Conservation (phyloP, 2,888 invertebrate species). For the Aromia moschata region DNA sequence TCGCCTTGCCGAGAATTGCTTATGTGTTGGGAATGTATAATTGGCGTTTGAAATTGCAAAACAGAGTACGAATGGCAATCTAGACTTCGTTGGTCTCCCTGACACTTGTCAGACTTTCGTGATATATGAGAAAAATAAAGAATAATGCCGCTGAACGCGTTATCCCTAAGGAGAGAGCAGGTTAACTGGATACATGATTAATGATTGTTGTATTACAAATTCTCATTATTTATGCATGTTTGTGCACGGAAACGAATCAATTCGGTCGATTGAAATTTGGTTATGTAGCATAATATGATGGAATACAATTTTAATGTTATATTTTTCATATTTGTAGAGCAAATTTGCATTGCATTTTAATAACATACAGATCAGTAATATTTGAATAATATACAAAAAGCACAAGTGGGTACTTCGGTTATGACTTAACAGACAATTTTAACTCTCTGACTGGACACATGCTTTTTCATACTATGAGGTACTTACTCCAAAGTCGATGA, state of each 20-base stretch:
- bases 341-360: too few relatives aligned
- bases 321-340: too few relatives aligned
- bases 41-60: slow-evolving; percentile 60
- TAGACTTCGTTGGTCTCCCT: slow-evolving; percentile 50
- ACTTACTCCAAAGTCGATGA: too few relatives aligned
- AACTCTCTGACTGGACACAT: too few relatives aligned
- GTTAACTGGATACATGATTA: slow-evolving; percentile 59
- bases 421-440: too few relatives aligned
- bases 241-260: slow-evolving; percentile 39
- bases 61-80: slow-evolving; percentile 44
- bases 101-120: slow-evolving; percentile 58
- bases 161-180: slow-evolving; percentile 48
- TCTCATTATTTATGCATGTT: slow-evolving; percentile 46
- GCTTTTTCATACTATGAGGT: too few relatives aligned
- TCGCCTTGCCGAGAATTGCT: slow-evolving; percentile 61
- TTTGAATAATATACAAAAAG: too few relatives aligned
- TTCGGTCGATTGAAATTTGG: slow-evolving; percentile 41
- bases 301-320: too few relatives aligned
- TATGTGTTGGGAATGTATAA: slow-evolving; percentile 62
- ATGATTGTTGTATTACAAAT: slow-evolving; percentile 52
- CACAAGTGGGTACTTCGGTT: too few relatives aligned
- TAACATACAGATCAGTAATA: too few relatives aligned
- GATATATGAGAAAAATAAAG: slow-evolving; percentile 62
- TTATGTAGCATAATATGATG: slow-evolving; percentile 22
- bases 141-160: slow-evolving; percentile 52